These are phyloP conservation scores for Pagrus major DNA, from an alignment of 2,113 vertebrate genomes.

Conservation along the genomic window DNA sequence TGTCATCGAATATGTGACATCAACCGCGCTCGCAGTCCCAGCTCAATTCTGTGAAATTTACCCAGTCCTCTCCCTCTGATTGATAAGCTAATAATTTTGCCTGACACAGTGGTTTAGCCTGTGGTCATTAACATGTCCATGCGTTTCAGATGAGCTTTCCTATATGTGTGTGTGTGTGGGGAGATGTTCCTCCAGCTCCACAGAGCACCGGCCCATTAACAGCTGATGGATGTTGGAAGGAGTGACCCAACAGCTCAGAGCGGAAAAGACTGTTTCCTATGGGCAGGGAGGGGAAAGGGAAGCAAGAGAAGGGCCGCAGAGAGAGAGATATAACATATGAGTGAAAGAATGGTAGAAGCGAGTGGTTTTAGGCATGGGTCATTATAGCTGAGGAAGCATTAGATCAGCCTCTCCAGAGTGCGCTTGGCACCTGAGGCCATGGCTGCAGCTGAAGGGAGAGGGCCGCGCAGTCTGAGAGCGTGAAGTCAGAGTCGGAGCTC, in stretches of 20 bases:
- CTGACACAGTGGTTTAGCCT: conserved; percentile 38
- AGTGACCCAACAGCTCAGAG: conserved; percentile 76
- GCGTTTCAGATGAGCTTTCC: conserved; percentile 38
- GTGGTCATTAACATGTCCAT: conserved; percentile 50
- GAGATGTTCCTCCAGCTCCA: conserved; percentile 51
- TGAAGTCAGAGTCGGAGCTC: conserved; percentile 46
- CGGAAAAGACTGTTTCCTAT: conserved; percentile 79
- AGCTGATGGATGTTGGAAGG: conserved; percentile 83
- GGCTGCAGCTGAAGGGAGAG: conserved; percentile 54
- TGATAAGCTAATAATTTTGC: conserved; percentile 51
- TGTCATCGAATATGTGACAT: conserved; percentile 36
- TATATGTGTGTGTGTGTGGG: background rate
- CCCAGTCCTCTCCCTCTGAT: conserved; percentile 20
- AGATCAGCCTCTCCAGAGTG: conserved; percentile 78
- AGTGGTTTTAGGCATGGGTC: conserved; percentile 60
- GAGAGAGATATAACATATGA: conserved; percentile 63
- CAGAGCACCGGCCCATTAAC: conserved; percentile 77
- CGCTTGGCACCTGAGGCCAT: conserved; percentile 72
- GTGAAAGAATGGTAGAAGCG: conserved; percentile 40
- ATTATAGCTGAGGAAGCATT: conserved; percentile 77
- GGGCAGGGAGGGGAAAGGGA: conserved; percentile 40
- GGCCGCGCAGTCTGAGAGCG: conserved; percentile 39
- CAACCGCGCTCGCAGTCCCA: background rate
- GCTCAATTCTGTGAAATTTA: conserved; percentile 17
- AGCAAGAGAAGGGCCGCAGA: conserved; percentile 20